Percentiles rank a stretch among this genome's conserved stretches.
Conservation (phyloP, 2,888 invertebrate species). For the Macrophya alboannulata region DNA sequence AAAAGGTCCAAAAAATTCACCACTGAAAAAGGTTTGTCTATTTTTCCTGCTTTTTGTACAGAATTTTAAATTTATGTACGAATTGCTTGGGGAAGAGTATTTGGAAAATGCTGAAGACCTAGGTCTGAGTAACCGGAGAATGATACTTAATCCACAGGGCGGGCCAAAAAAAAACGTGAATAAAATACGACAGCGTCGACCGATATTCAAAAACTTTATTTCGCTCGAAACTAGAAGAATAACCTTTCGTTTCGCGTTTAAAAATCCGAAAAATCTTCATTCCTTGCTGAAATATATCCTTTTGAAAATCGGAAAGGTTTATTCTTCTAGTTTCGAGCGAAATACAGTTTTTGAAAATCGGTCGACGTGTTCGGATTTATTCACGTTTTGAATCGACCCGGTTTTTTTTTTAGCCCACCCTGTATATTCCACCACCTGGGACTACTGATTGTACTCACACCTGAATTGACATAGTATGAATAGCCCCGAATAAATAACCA, state of each 20-base stretch:
- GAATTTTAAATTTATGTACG: neutral
- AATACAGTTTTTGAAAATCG: too few species aligned
- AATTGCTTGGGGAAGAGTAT: neutral
- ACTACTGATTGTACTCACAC: neutral
- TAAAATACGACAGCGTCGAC: neutral
- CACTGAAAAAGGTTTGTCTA: too few species aligned
- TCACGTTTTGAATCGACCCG: too few species aligned
- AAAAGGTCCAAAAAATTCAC: neutral
- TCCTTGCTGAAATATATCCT: neutral
- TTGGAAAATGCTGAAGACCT: neutral
- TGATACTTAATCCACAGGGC: neutral
- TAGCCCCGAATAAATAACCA: neutral
- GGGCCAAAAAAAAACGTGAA: neutral
- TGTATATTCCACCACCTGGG: neutral
- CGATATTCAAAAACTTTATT: constrained; percentile 9
- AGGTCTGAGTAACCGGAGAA: neutral
- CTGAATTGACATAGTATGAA: neutral
- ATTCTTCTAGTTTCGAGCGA: too few species aligned
- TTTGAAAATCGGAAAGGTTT: neutral
- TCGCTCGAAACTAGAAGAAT: neutral
- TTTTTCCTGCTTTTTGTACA: too few species aligned
- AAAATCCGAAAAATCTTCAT: neutral
- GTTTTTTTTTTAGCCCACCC: too few species aligned
- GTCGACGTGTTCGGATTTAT: too few species aligned
- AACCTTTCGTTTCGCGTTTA: neutral